Evolutionary conservation across 2,888 invertebrate genomes (phyloP).

Genomic region (Pheosia gnoma): DNA sequence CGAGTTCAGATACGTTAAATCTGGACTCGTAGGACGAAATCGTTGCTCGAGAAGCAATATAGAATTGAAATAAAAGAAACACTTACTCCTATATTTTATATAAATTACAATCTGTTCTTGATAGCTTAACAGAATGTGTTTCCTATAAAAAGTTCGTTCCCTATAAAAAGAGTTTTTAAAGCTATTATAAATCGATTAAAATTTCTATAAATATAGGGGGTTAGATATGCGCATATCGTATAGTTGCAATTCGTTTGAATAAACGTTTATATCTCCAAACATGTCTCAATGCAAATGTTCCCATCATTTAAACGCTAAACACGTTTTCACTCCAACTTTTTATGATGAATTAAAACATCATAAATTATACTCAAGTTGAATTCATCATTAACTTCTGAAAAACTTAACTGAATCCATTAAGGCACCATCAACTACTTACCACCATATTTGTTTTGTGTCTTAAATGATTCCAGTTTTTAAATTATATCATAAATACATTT

Average conservation of each 20-base stretch:
- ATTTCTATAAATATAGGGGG: background rate
- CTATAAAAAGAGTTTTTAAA: no score
- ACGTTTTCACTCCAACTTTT: constrained; percentile 42
- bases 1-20: background rate
- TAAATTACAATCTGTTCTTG: no score
- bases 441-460: constrained; percentile 41
- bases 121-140: no score
- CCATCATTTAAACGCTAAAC: constrained; percentile 34
- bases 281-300: constrained; percentile 12
- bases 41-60: background rate
- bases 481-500: constrained; percentile 23
- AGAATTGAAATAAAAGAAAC: constrained; percentile 1
- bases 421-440: constrained; percentile 45
- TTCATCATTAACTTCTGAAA: constrained; percentile 50
- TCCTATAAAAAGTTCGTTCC: no score
- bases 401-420: constrained; percentile 45
- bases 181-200: no score
- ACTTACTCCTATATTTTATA: no score
- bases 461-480: constrained; percentile 28
- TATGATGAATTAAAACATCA: constrained; percentile 62
- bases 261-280: constrained; percentile 12
- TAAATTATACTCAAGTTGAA: constrained; percentile 60
- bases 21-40: constrained; percentile 8
- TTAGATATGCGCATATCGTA: background rate
- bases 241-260: constrained; percentile 7